Conservation (phyloP, 2,888 invertebrate genomes). For the Drosophila leonis region DNA sequence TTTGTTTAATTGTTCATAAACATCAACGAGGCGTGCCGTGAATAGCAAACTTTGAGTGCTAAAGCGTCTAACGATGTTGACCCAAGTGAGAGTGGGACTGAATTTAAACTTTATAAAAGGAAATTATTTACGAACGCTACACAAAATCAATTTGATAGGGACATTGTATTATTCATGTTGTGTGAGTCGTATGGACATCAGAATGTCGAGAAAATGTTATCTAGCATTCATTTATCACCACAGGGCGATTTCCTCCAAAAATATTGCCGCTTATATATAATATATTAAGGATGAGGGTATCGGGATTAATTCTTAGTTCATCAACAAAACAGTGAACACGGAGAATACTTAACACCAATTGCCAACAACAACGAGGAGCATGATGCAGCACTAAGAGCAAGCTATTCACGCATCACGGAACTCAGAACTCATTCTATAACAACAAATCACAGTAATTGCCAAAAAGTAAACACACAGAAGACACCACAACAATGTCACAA, state of each 20-base stretch:
- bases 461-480: conserved; percentile 36
- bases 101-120: too few species aligned
- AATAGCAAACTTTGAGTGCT: too few species aligned
- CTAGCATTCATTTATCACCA: too few species aligned
- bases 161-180: too few species aligned
- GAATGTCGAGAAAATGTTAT: too few species aligned
- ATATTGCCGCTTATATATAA: neutral
- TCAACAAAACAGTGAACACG: neutral
- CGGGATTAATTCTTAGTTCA: neutral
- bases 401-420: conserved; percentile 14
- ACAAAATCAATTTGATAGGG: too few species aligned
- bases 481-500: conserved; percentile 50
- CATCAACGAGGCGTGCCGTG: too few species aligned
- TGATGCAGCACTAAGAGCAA: conserved; percentile 12
- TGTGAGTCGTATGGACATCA: too few species aligned
- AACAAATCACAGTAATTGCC: conserved; percentile 53
- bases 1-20: too few species aligned
- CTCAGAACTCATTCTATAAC: conserved; percentile 47
- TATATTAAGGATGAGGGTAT: neutral
- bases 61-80: too few species aligned
- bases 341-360: neutral
- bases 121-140: too few species aligned
- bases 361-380: neutral
- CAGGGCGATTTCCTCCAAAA: neutral
- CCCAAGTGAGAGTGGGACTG: too few species aligned